A percentile compares a stretch with the other conserved stretches of the same genome.
phyloP scores from a whole-genome alignment of 2,888 invertebrate genomes.

The Drosophila testacea region DNA sequence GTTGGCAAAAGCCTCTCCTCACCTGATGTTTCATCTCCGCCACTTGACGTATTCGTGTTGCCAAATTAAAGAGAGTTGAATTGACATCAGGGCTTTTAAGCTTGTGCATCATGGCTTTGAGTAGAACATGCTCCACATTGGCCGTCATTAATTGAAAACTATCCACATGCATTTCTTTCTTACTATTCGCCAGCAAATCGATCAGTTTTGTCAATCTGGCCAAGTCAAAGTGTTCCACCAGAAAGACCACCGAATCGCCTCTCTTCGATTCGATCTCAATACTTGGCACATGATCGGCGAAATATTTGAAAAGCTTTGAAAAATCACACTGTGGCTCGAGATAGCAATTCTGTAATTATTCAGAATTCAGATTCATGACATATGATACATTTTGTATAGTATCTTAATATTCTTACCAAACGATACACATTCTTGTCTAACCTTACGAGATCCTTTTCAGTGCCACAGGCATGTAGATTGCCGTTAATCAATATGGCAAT shows the following conservation, averaged over 20 bases:
- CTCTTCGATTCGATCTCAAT: conserved; percentile 91
- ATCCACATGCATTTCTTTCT: conserved; percentile 87
- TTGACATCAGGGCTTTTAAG: background rate
- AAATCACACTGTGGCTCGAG: conserved; percentile 87
- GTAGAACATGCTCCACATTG: conserved; percentile 92
- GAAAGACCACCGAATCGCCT: conserved; percentile 91
- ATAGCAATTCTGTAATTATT: conserved; percentile 87
- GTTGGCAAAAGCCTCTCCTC: rapidly evolving
- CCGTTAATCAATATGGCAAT: conserved; percentile 94
- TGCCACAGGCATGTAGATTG: conserved; percentile 90
- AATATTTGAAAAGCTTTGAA: conserved; percentile 89
- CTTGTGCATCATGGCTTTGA: conserved; percentile 84
- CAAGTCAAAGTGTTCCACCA: conserved; percentile 90
- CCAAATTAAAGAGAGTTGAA: conserved; percentile 11
- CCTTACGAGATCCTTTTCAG: conserved; percentile 90
- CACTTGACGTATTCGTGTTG: conserved; percentile 10
- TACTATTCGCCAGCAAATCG: conserved; percentile 87
- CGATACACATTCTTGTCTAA: conserved; percentile 93
- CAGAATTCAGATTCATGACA: background rate
- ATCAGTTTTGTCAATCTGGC: conserved; percentile 88
- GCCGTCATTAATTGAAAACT: conserved; percentile 92
- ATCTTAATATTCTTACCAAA: conserved; percentile 84
- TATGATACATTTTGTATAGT: too few relatives aligned
- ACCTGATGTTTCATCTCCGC: conserved; percentile 1
- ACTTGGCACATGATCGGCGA: conserved; percentile 87